Base-by-base conservation (phyloP, 2,113 vertebrate genomes). In the Callospermophilus lateralis region DNA sequence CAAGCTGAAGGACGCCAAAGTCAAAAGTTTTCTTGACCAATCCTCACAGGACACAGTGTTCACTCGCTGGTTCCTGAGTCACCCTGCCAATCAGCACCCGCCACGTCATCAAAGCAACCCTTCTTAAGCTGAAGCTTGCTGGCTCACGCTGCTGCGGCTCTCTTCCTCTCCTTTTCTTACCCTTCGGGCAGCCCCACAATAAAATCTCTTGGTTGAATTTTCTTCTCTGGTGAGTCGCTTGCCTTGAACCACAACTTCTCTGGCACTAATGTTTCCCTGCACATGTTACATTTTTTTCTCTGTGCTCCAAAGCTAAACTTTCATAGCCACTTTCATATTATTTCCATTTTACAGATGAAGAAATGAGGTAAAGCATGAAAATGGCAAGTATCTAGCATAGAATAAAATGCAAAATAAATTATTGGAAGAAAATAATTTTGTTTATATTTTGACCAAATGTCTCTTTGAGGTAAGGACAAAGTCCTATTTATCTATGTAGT, bases 391-490 rank as follows among this genome's bases (percentile, higher is more conserved):
- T 74, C n/a, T 48, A 89, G 63, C 24, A 68, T 55, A 48, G 13
- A 78, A 8, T 89, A 72, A 95, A 70, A 83, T 78, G 30, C 2
- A 84, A 92, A 93, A 45, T 67, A 88, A 48, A 22, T 73, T 55
- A 73, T 67, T 92, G 53, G 51, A 92, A 72, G 6, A 89, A 91
- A 92, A 81, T 84, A 84, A 19, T 55, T 65, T 68, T 65, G 12
- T 89, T 93, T 78, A 73, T 70, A 37, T 79, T 94, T 89, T 94
- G 74, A 63, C 20, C 24, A 48, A 68, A 39, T 45, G 13, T 26
- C 1, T 55, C 80, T 89, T 84, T 89, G 65, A 84, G 63, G 17
- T 70, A 95, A 55, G 34, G 10, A 34, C 5, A 74, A 32, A 76
- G 2, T 42, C n/a, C 51, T 73, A 53, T 77, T 88, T 68, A 61